Conservation (phyloP, 2,113 vertebrate genomes). For the Tinamus guttatus region DNA sequence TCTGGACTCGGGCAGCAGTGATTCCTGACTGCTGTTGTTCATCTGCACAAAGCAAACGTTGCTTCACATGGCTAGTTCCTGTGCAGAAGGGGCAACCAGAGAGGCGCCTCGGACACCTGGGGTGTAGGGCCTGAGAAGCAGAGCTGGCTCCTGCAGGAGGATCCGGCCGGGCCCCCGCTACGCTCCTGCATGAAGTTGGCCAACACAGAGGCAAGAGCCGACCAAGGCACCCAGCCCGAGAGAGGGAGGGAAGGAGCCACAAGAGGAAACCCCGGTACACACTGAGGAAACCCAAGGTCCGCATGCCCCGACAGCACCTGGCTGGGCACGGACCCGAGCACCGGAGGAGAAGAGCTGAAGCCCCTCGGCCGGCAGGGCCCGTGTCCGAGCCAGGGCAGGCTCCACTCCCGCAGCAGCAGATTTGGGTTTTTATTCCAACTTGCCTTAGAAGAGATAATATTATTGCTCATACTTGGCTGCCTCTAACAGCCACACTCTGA, state of each 20-base stretch:
- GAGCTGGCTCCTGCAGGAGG: fast-evolving
- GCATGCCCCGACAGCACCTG: fast-evolving
- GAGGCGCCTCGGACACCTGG: fast-evolving
- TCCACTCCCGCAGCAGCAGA: not conserved
- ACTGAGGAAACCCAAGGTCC: not conserved
- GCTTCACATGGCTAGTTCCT: not conserved
- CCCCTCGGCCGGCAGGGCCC: no score
- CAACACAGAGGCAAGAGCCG: fast-evolving
- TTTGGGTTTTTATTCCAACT: constrained; percentile 27
- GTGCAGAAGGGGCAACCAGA: fast-evolving
- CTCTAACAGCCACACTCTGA: constrained; percentile 60
- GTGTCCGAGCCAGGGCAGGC: not conserved
- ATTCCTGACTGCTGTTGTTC: no score
- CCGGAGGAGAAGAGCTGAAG: fast-evolving
- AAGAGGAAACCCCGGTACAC: fast-evolving
- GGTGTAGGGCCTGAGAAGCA: not conserved
- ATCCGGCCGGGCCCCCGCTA: not conserved
- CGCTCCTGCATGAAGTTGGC: not conserved
- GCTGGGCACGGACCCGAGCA: fast-evolving
- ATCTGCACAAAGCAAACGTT: not conserved
- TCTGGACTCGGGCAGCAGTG: fast-evolving
- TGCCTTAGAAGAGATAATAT: constrained; percentile 58
- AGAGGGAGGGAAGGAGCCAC: not conserved
- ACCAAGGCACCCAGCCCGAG: not conserved
- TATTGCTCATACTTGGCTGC: constrained; percentile 55